Percentiles rank a stretch among this genome's conserved stretches.
Evolutionary conservation across 2,797 vertebrate species (phyloP).

Genomic region (Esox masquinongy): DNA sequence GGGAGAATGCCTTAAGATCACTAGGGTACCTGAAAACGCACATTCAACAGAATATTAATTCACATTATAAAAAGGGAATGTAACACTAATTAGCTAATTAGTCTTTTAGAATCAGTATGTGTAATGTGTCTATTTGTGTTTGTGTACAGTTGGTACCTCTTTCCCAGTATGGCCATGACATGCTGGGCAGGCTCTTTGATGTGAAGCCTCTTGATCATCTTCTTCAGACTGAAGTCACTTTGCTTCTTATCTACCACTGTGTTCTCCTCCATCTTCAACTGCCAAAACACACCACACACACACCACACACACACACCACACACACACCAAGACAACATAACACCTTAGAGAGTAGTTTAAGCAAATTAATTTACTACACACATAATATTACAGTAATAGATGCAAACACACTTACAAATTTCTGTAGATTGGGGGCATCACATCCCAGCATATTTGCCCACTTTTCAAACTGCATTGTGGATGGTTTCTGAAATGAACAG

Average conservation of each 20-base stretch:
- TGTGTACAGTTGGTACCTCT: constrained; percentile 67
- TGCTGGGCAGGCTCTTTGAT: constrained; percentile 83
- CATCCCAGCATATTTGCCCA: constrained; percentile 62
- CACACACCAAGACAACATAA: neutral
- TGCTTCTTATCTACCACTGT: constrained; percentile 71
- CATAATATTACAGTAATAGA: neutral
- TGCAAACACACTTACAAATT: constrained; percentile 61
- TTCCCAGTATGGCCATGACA: constrained; percentile 84
- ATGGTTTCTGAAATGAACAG: constrained; percentile 52
- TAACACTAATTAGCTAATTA: neutral
- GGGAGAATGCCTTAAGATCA: constrained; percentile 71
- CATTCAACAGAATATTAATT: neutral
- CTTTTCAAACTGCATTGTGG: constrained; percentile 23
- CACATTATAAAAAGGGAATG: neutral
- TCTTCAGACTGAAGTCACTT: constrained; percentile 82
- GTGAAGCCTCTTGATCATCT: constrained; percentile 81
- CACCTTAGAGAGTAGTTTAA: neutral
- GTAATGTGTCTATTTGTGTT: neutral
- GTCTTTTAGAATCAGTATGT: neutral
- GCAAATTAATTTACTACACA: neutral
- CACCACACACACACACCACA: constrained; percentile 15
- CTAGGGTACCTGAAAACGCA: constrained; percentile 79
- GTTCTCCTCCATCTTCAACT: constrained; percentile 40
- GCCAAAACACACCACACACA: constrained; percentile 17
- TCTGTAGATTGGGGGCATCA: constrained; percentile 38